phyloP scores from a whole-genome alignment of 2,113 vertebrate species.

The Platysteira castanea region DNA sequence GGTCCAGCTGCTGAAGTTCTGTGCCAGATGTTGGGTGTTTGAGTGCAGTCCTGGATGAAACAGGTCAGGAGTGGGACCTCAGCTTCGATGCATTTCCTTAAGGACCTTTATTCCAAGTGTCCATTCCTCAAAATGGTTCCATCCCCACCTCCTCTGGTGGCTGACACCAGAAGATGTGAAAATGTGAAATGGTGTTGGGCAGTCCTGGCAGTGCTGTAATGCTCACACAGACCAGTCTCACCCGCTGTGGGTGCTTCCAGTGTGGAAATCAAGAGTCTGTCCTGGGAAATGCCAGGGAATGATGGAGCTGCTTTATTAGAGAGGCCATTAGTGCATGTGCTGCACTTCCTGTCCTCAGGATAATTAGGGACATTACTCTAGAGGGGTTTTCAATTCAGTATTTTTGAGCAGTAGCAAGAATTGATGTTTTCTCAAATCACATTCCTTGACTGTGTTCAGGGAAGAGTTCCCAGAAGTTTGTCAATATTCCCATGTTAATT shows the following conservation, averaged over 20 bases:
- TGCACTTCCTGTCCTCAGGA: background rate
- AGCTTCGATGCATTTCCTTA: background rate
- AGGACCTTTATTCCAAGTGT: background rate
- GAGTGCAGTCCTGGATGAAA: fast-evolving
- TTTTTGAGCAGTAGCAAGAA: background rate
- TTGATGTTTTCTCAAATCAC: background rate
- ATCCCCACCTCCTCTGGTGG: fast-evolving
- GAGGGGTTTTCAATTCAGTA: background rate
- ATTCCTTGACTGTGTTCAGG: background rate
- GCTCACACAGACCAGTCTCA: background rate
- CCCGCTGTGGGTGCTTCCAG: background rate
- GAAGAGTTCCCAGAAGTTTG: background rate
- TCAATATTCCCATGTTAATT: background rate
- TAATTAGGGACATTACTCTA: background rate
- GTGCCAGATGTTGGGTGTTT: background rate
- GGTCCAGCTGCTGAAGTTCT: background rate
- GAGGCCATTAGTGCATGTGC: background rate
- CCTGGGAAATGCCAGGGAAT: background rate
- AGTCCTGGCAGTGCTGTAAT: background rate
- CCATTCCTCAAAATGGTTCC: background rate
- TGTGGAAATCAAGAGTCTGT: background rate
- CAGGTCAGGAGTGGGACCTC: background rate
- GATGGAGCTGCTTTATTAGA: background rate
- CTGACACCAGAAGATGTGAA: too few relatives aligned
- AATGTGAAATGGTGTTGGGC: fast-evolving